phyloP scores from a whole-genome alignment of 2,113 vertebrate species.

The Pitta sordida region DNA sequence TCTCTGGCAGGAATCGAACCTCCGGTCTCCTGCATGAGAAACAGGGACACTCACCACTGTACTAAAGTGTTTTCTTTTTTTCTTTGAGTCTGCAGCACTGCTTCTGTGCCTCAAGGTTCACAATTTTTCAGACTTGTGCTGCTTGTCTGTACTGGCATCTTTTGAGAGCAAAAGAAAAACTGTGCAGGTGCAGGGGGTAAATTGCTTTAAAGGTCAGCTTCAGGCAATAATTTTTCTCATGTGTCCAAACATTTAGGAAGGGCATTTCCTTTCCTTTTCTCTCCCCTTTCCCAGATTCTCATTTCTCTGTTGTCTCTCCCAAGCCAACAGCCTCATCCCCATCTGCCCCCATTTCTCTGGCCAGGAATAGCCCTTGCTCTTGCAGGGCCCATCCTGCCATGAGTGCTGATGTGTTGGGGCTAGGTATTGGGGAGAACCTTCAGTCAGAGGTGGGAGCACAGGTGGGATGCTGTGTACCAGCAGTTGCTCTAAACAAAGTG shows the following conservation, averaged over 20 bases:
- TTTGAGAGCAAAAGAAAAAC: neutral
- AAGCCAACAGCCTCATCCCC: neutral
- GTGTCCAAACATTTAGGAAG: neutral
- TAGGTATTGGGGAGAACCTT: neutral
- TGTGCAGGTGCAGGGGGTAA: neutral
- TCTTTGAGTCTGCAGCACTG: neutral
- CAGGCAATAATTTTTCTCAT: fast-evolving
- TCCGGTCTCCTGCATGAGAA: no score
- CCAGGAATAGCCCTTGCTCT: neutral
- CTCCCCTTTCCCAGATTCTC: neutral
- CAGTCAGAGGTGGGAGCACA: neutral
- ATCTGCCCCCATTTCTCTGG: no score
- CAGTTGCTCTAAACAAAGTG: neutral
- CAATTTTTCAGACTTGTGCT: neutral
- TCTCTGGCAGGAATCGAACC: no score
- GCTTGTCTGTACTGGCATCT: neutral
- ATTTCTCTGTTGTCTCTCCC: neutral
- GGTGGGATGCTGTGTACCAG: neutral
- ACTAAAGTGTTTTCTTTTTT: no score
- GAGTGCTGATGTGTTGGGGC: neutral
- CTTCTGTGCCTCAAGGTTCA: neutral
- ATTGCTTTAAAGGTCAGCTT: neutral
- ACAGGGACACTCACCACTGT: no score
- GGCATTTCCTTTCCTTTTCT: neutral
- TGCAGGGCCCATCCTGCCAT: neutral